Percentiles rank a stretch among this genome's conserved stretches.
These are phyloP conservation scores for Peromyscus aztecus DNA, from an alignment of 2,797 vertebrate species.

Conservation along the genomic window DNA sequence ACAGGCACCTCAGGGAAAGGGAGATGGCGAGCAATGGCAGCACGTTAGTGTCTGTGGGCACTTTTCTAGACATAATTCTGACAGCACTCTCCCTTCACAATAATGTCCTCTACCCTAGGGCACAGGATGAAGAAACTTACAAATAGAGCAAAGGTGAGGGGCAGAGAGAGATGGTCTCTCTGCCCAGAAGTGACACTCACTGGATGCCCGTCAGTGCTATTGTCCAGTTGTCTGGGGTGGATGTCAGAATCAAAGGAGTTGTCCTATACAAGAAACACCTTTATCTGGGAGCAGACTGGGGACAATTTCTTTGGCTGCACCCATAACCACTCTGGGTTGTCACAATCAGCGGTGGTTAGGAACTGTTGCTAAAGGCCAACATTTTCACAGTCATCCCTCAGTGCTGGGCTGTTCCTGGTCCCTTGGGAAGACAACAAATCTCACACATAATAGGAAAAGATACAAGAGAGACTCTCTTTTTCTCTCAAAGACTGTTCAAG, in stretches of 20 bases:
- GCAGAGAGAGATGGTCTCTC: neutral
- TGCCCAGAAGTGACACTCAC: neutral
- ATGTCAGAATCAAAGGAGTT: neutral
- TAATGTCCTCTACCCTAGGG: neutral
- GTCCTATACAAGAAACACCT: neutral
- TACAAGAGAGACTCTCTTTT: constrained; percentile 49
- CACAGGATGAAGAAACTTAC: neutral
- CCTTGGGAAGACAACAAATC: constrained; percentile 40
- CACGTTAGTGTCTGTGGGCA: neutral
- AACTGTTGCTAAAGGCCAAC: constrained; percentile 55
- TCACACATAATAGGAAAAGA: constrained; percentile 33
- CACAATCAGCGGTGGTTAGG: neutral
- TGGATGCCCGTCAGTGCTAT: neutral
- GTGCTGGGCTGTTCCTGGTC: neutral
- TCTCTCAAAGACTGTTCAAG: constrained; percentile 34
- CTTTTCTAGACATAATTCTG: neutral
- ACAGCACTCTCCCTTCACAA: neutral
- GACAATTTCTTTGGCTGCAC: neutral
- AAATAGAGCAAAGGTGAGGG: neutral
- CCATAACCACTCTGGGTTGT: neutral
- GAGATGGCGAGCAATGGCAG: neutral
- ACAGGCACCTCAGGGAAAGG: neutral
- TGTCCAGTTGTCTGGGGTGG: neutral
- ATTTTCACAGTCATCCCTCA: constrained; percentile 61
- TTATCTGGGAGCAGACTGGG: neutral